These are phyloP conservation scores for Calyptommatus sinebrachiatus DNA, from an alignment of 2,113 vertebrate species.

Conservation along the genomic window DNA sequence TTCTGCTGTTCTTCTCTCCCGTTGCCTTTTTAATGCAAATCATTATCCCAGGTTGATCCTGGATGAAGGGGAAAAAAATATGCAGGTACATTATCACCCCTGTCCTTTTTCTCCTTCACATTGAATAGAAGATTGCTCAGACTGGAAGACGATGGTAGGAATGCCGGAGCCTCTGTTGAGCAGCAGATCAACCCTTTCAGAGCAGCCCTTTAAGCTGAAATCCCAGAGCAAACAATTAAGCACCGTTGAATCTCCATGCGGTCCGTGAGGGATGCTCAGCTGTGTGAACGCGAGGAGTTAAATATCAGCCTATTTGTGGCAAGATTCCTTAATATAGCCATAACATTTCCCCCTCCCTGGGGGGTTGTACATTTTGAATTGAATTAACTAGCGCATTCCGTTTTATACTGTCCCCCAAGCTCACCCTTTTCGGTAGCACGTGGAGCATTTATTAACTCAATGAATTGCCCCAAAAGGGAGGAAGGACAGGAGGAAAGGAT, in stretches of 20 bases:
- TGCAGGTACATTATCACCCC: background rate
- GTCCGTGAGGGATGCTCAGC: conserved; percentile 48
- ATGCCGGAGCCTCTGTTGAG: background rate
- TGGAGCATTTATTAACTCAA: conserved; percentile 64
- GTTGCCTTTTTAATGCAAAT: background rate
- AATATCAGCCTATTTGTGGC: conserved; percentile 56
- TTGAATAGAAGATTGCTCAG: background rate
- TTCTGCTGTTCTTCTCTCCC: background rate
- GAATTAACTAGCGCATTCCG: conserved; percentile 48
- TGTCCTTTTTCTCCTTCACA: background rate
- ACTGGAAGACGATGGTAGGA: background rate
- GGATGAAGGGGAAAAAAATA: background rate
- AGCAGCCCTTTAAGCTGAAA: conserved; percentile 8
- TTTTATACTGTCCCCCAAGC: conserved; percentile 29
- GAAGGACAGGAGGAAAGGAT: conserved; percentile 32
- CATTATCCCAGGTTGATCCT: too few species aligned
- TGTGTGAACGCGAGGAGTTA: conserved; percentile 18
- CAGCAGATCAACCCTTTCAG: background rate
- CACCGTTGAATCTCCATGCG: conserved; percentile 15
- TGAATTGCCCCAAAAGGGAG: background rate
- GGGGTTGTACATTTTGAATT: conserved; percentile 38
- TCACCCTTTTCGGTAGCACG: conserved; percentile 30
- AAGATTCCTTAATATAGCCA: conserved; percentile 49
- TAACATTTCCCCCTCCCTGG: conserved; percentile 39
- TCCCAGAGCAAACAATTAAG: conserved; percentile 27